Evolutionary conservation across 2,797 vertebrate genomes (phyloP), one percentile per base, ranked within the genome.

Genomic region (Gymnoscopelus braueri): DNA sequence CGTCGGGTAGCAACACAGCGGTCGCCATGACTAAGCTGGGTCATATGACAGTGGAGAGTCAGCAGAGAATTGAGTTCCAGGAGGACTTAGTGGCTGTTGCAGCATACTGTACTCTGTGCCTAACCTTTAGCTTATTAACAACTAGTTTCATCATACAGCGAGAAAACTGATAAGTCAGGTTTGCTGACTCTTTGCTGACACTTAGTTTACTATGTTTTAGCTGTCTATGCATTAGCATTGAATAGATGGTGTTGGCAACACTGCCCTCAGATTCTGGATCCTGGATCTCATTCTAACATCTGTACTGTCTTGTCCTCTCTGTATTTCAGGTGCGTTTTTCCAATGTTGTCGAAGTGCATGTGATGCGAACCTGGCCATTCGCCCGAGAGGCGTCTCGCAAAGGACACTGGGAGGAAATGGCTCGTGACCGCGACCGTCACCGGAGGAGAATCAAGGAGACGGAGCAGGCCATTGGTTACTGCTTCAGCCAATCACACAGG

Each of bases 401-500:
- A 80, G 94, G 94, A 49, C 90, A 53, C 9, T 95, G 94, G 94
- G 93, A 95, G 60, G 92, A 94, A 70, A 70, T 92, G 67, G 94
- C 80, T 0, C 85, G 94, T 8, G 94, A 95, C 79, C 81, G 91
- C 6, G 91, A 87, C 44, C 92, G 94, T 19, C 95, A 95, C 87
- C 65, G 47, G 14, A 88, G 92, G 74, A 83, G 94, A 58, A 83
- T 95, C 73, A 13, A 2, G 54, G 89, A 94, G 4, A 62, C 84
- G 0, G 94, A 94, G 79, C 74, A 68, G 63, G 73, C 67, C 54
- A 79, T 95, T 44, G 90, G 90, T 11, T 74, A 74, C 80, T 94
- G 92, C 73, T 72, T 95, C 7, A 79, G 64, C 19, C 71, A 15
- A 15, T 23, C 83, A 24, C 93, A 95, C 88, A 84, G 94, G 48